Evolutionary conservation across 2,888 invertebrate species (phyloP).

Genomic region (Myopa tessellatipennis): DNA sequence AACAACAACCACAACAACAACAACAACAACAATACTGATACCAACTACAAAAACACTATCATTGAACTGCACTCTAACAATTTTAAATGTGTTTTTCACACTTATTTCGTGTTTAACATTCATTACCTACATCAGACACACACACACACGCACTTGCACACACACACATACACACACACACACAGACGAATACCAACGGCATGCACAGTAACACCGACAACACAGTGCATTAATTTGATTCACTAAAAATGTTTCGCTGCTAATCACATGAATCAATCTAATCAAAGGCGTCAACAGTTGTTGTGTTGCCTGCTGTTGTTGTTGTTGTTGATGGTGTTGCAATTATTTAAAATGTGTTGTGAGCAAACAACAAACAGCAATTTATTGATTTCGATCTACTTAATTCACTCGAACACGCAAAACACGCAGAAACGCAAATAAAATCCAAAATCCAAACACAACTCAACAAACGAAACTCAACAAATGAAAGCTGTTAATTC

Average conservation of each 20-base stretch:
- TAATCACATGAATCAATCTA: not conserved
- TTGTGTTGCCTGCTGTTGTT: not conserved
- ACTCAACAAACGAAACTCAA: not conserved
- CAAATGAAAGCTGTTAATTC: not conserved
- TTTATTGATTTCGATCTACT: too few relatives aligned
- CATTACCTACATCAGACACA: not conserved
- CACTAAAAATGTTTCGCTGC: slow-evolving; percentile 14
- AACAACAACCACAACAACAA: slow-evolving; percentile 1
- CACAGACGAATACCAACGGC: not conserved
- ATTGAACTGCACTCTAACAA: not conserved
- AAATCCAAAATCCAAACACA: not conserved
- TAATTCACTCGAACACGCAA: slow-evolving; percentile 6
- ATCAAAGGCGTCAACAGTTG: slow-evolving; percentile 3
- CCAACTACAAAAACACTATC: not conserved
- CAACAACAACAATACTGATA: not conserved
- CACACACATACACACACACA: not conserved
- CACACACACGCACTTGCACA: too few relatives aligned
- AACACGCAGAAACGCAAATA: not conserved
- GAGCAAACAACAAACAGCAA: not conserved
- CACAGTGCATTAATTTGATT: not conserved
- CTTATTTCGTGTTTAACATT: not conserved
- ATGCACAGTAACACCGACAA: not conserved
- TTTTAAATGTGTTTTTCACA: slow-evolving; percentile 18
- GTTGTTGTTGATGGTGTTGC: not conserved
- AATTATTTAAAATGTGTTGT: not conserved